phyloP scores from a whole-genome alignment of 2,113 vertebrate species.

The Pycnonotus jocosus region DNA sequence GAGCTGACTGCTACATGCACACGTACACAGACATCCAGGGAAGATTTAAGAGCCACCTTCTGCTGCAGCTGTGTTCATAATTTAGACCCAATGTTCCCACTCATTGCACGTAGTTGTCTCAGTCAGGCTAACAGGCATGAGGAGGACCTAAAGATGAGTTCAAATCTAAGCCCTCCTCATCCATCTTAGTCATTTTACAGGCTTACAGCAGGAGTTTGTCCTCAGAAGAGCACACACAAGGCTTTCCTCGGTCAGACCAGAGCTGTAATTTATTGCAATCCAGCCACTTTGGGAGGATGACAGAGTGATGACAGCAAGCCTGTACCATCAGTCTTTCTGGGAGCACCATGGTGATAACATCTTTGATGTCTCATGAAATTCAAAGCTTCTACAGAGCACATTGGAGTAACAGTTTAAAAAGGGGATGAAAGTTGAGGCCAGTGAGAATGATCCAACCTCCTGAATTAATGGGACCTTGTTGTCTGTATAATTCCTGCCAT shows the following conservation, averaged over 20 bases:
- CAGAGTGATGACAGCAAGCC: conserved; percentile 38
- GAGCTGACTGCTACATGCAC: neutral
- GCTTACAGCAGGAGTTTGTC: conserved; percentile 4
- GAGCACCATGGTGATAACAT: conserved; percentile 18
- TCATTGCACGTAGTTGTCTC: neutral
- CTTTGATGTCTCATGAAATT: neutral
- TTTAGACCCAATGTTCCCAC: neutral
- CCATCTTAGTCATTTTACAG: conserved; percentile 26
- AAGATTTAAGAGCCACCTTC: conserved; percentile 37
- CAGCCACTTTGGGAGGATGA: neutral
- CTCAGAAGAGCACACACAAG: neutral
- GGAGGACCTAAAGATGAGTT: neutral
- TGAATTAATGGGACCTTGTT: neutral
- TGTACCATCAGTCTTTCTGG: conserved; percentile 20
- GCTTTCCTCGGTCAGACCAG: neutral
- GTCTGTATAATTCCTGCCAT: neutral
- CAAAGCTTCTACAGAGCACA: neutral
- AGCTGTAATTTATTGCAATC: neutral
- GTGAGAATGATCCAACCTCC: neutral
- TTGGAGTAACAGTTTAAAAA: neutral
- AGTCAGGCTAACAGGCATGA: neutral
- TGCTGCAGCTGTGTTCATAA: conserved; percentile 38
- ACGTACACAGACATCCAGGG: neutral
- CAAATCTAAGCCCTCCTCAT: conserved; percentile 29
- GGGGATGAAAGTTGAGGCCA: neutral